These are phyloP conservation scores for Ptilorrhoa leucosticta DNA, from an alignment of 2,113 vertebrate genomes.

Conservation along the genomic window DNA sequence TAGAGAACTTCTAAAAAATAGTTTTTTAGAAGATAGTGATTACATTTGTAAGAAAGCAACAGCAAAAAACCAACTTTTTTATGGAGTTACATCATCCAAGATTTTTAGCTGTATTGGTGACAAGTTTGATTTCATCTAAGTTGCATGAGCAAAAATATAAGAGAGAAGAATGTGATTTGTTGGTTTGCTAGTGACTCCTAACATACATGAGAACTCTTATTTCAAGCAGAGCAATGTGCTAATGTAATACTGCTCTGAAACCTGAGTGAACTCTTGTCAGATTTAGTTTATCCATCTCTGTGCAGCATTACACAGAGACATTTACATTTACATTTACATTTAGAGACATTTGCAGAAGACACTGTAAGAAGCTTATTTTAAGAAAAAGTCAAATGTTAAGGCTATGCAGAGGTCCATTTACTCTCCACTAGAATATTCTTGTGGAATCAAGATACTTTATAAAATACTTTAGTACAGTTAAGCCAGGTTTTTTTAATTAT, in stretches of 20 bases:
- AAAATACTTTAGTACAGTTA: background rate
- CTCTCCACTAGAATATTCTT: background rate
- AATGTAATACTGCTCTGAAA: background rate
- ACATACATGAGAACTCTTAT: background rate
- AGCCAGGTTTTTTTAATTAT: background rate
- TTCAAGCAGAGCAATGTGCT: background rate
- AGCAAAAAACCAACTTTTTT: background rate
- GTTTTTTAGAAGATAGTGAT: background rate
- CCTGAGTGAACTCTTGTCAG: background rate
- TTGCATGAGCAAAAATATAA: background rate
- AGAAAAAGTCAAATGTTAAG: background rate
- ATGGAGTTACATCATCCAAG: background rate
- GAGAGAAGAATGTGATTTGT: background rate
- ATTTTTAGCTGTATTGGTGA: background rate
- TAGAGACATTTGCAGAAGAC: background rate
- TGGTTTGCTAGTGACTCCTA: background rate
- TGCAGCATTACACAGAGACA: background rate
- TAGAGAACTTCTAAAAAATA: background rate
- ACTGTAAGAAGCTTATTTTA: background rate
- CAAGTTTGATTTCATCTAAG: background rate
- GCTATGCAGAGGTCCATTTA: background rate
- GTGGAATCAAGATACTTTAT: background rate
- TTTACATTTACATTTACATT: too few species aligned
- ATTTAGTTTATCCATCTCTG: background rate
- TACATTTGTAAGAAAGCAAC: background rate